Conservation (phyloP, 2,888 invertebrate genomes). For the Cryptus viduatorius region DNA sequence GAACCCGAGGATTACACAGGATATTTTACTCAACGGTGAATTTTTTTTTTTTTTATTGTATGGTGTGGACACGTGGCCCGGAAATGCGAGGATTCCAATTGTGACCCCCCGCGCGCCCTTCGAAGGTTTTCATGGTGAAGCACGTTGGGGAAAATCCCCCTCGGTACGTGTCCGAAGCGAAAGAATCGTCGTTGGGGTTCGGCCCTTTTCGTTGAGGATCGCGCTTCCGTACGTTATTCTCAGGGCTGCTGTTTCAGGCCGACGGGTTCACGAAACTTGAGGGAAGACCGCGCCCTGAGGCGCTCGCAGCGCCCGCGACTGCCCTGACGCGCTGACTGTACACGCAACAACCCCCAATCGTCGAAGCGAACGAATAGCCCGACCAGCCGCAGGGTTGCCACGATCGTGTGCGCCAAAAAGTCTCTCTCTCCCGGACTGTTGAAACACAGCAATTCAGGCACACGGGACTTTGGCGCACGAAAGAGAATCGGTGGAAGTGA, state of each 20-base stretch:
- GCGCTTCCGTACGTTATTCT: slow-evolving; percentile 34
- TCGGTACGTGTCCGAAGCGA: slow-evolving; percentile 29
- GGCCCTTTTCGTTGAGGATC: slow-evolving; percentile 1
- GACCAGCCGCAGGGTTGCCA: slow-evolving; percentile 59
- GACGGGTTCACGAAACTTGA: slow-evolving; percentile 41
- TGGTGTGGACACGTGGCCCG: slow-evolving; percentile 50
- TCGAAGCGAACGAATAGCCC: slow-evolving; percentile 26
- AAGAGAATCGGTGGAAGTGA: slow-evolving; percentile 10
- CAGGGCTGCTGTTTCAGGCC: slow-evolving; percentile 43
- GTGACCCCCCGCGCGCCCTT: not conserved
- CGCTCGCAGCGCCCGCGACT: slow-evolving; percentile 58
- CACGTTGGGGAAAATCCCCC: slow-evolving; percentile 45
- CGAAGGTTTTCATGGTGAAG: not conserved
- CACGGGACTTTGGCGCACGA: slow-evolving; percentile 13
- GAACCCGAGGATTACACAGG: slow-evolving; percentile 24
- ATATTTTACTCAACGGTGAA: slow-evolving; percentile 45
- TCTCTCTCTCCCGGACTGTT: slow-evolving; percentile 1
- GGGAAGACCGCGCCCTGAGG: slow-evolving; percentile 76
- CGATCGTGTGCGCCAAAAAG: slow-evolving; percentile 36
- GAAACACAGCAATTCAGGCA: slow-evolving; percentile 32
- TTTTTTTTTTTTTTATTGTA: slow-evolving; percentile 26
- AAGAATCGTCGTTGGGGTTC: slow-evolving; percentile 1
- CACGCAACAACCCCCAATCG: slow-evolving; percentile 52
- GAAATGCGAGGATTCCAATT: slow-evolving; percentile 33
- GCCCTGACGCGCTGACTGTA: slow-evolving; percentile 43